Evolutionary conservation across 1,140 invertebrate species (phyloP).

Genomic region (Metopolophium dirhodum): DNA sequence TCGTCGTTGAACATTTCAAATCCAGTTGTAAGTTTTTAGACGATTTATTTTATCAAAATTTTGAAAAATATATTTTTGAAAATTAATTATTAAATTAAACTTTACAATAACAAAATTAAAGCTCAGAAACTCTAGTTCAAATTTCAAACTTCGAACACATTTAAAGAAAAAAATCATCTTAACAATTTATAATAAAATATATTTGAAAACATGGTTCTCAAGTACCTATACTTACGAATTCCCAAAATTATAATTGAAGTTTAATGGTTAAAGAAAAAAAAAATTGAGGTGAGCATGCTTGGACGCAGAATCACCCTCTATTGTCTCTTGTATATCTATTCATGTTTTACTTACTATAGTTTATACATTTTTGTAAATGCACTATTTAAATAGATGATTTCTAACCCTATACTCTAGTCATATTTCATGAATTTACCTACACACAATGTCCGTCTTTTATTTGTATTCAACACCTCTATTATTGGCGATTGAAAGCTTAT

Average conservation of each 20-base stretch:
- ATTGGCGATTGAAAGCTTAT: no score
- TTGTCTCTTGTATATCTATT: no score
- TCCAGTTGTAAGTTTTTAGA: conserved; percentile 27
- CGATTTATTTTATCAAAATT: background rate
- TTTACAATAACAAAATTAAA: background rate
- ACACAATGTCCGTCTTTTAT: background rate
- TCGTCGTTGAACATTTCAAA: conserved; percentile 44
- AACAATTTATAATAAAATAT: background rate
- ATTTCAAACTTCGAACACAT: background rate
- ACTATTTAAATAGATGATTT: background rate
- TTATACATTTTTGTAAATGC: no score
- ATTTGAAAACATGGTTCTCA: no score
- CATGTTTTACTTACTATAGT: no score
- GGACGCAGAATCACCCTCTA: no score
- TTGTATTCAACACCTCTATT: background rate
- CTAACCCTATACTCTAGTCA: background rate
- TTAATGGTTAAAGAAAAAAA: no score
- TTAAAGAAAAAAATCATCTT: background rate
- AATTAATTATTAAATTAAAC: background rate
- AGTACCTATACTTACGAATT: no score
- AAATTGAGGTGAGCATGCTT: no score
- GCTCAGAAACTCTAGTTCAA: background rate
- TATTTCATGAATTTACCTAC: background rate
- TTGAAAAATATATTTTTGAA: background rate
- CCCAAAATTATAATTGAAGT: no score